Conservation (phyloP, 2,113 vertebrate genomes). For the Gallinago jamesoni region DNA sequence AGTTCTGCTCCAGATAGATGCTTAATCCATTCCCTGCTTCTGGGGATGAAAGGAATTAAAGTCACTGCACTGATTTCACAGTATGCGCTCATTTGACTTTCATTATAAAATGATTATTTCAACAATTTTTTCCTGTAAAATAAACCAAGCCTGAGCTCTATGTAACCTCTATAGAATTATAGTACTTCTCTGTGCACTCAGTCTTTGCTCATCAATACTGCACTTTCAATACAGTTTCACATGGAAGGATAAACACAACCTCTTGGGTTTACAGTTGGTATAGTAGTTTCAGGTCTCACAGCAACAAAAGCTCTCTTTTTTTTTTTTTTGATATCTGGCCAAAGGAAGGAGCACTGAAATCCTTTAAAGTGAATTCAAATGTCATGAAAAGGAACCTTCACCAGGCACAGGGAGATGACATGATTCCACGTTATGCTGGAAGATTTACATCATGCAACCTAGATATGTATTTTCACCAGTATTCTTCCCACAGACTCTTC, state of each 20-base stretch:
- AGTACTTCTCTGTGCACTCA: neutral
- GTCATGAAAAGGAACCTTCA: neutral
- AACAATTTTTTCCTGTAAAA: constrained; percentile 10
- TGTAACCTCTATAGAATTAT: neutral
- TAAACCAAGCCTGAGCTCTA: constrained; percentile 22
- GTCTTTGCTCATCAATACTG: constrained; percentile 7
- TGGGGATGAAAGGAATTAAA: constrained; percentile 63
- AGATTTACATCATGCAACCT: neutral
- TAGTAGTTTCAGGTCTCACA: neutral
- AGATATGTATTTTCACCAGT: neutral
- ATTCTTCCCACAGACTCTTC: neutral
- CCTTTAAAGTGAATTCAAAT: neutral
- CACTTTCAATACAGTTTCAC: neutral
- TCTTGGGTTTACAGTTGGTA: neutral
- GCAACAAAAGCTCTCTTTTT: neutral
- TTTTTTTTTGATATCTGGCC: neutral
- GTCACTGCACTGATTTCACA: constrained; percentile 54
- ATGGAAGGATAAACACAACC: neutral
- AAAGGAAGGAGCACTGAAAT: neutral
- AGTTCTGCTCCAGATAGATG: constrained; percentile 53
- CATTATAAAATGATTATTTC: constrained; percentile 62
- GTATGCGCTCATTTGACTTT: constrained; percentile 58
- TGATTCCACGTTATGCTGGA: rapidly evolving
- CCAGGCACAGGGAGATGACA: neutral
- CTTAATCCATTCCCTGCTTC: constrained; percentile 62